phyloP scores from a whole-genome alignment of 2,888 invertebrate species.

The Eupithecia centaureata region DNA sequence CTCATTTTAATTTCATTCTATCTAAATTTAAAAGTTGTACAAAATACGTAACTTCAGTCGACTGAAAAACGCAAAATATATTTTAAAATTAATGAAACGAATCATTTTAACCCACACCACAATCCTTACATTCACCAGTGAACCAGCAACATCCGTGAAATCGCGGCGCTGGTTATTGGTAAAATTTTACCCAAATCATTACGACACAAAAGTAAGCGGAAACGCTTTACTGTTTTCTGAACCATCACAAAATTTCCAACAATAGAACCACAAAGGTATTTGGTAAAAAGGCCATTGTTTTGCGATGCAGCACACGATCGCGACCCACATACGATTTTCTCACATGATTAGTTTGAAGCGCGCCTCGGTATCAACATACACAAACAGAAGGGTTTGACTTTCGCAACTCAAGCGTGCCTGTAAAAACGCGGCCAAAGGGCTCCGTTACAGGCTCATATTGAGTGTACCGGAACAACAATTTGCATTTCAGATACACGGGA shows the following conservation, averaged over 20 bases:
- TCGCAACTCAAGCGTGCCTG: constrained; percentile 54
- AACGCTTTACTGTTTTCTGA: constrained; percentile 41
- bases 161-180: constrained; percentile 35
- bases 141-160: constrained; percentile 33
- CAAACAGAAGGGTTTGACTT: constrained; percentile 66
- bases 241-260: constrained; percentile 44
- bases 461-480: constrained; percentile 74
- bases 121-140: constrained; percentile 21
- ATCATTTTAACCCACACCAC: background rate
- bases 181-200: constrained; percentile 38
- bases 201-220: constrained; percentile 37
- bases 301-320: constrained; percentile 44
- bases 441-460: constrained; percentile 73
- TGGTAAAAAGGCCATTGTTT: constrained; percentile 44
- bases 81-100: background rate
- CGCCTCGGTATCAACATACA: constrained; percentile 60
- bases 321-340: constrained; percentile 46
- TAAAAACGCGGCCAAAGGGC: constrained; percentile 70
- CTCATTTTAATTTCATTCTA: constrained; percentile 37
- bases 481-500: constrained; percentile 79
- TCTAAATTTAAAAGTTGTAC: background rate
- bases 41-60: background rate
- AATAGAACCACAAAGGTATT: constrained; percentile 43
- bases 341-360: constrained; percentile 46
- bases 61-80: background rate